Percentiles rank a stretch among this genome's conserved stretches.
Conservation (phyloP, 2,797 vertebrate species). For the Alfaro cultratus region DNA sequence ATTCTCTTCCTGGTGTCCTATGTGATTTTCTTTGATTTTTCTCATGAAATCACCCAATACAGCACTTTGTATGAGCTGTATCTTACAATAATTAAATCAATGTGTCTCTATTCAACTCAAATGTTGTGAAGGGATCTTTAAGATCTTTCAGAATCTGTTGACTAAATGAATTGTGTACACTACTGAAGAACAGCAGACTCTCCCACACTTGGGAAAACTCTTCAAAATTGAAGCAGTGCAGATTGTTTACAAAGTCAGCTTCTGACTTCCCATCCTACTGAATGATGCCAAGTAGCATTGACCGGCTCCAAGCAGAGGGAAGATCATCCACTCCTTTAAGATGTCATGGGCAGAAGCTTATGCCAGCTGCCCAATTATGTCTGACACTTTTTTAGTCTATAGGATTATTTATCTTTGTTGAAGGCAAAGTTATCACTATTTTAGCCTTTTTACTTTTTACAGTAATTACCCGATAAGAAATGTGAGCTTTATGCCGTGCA, state of each 20-base stretch:
- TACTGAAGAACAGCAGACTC: not conserved
- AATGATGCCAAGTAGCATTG: not conserved
- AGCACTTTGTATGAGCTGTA: not conserved
- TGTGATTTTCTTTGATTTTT: not conserved
- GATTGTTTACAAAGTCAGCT: not conserved
- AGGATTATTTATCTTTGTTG: not conserved
- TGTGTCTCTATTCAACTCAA: not conserved
- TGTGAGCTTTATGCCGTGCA: not conserved
- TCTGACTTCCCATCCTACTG: not conserved
- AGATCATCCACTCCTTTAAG: not conserved
- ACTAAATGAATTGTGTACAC: not conserved
- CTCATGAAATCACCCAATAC: not conserved
- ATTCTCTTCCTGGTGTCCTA: not conserved
- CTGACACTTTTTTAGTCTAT: not conserved
- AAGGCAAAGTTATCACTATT: not conserved
- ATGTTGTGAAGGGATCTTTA: not conserved
- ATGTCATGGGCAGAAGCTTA: not conserved
- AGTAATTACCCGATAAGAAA: not conserved
- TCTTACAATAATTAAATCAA: not conserved
- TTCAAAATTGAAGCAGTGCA: constrained; percentile 1
- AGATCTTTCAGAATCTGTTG: not conserved
- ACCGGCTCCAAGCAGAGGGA: not conserved
- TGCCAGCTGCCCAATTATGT: not conserved
- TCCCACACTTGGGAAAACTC: not conserved
- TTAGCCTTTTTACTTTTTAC: not conserved